Conservation (phyloP, 1,140 invertebrate species). For the Hermetia illucens region DNA sequence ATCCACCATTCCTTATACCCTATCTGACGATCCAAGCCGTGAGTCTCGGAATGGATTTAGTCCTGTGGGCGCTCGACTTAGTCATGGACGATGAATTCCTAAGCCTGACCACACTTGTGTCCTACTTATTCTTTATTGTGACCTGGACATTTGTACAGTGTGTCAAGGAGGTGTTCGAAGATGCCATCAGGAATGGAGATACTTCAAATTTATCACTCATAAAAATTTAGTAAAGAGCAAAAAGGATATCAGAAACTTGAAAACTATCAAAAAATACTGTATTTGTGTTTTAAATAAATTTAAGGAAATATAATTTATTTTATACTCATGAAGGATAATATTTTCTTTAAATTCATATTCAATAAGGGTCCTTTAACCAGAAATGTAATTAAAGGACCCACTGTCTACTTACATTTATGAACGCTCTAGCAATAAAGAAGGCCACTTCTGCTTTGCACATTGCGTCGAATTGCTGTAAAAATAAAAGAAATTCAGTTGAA, state of each 20-base stretch:
- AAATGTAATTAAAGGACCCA: too few species aligned
- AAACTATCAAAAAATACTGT: too few species aligned
- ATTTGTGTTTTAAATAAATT: too few species aligned
- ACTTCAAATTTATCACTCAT: background rate
- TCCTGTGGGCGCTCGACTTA: background rate
- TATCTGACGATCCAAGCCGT: background rate
- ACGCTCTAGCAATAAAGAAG: conserved; percentile 49
- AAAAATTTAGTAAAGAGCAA: background rate
- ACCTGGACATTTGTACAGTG: background rate
- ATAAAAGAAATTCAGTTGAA: conserved; percentile 22
- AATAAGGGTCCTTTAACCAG: too few species aligned
- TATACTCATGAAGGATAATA: too few species aligned
- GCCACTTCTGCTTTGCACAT: conserved; percentile 57
- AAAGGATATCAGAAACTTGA: too few species aligned
- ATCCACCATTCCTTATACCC: background rate
- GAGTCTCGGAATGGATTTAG: background rate
- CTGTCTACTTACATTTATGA: conserved; percentile 56
- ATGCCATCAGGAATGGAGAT: conserved; percentile 1
- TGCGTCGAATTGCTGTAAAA: conserved; percentile 61
- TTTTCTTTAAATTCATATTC: too few species aligned
- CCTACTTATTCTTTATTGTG: background rate
- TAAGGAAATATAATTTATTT: too few species aligned
- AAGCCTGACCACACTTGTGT: background rate
- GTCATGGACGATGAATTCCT: background rate
- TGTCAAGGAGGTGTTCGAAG: background rate